Percentiles rank a stretch among this genome's conserved stretches.
phyloP scores from a whole-genome alignment of 2,888 invertebrate genomes.

The Candidula unifasciata region DNA sequence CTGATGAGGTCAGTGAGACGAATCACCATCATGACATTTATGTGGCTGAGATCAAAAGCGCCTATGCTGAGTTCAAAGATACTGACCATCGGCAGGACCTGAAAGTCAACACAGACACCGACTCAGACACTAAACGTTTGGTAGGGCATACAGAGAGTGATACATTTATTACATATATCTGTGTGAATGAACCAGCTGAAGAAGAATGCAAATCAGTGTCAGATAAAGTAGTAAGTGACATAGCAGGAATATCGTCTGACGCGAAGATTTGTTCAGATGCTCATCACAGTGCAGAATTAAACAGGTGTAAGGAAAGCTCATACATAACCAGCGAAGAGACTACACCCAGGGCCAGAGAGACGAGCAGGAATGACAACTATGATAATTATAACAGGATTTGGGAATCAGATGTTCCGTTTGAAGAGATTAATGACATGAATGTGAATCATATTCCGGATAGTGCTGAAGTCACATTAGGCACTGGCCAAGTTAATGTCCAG shows the following conservation, averaged over 20 bases:
- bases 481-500: too few relatives aligned
- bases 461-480: background rate
- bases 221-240: background rate
- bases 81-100: background rate
- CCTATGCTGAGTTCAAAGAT: background rate
- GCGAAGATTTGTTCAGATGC: background rate
- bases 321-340: background rate
- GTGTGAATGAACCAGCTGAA: background rate
- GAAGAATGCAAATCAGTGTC: background rate
- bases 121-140: background rate
- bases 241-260: background rate
- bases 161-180: background rate
- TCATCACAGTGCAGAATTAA: background rate
- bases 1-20: background rate
- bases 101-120: background rate
- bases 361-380: background rate
- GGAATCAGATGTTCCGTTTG: background rate
- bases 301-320: background rate
- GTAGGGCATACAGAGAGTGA: background rate
- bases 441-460: background rate
- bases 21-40: too few relatives aligned
- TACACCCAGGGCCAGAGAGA: background rate
- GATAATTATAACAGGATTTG: background rate
- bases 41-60: too few relatives aligned
- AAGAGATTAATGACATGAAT: background rate